phyloP scores from a whole-genome alignment of 2,113 vertebrate species.

The Neoarius graeffei region DNA sequence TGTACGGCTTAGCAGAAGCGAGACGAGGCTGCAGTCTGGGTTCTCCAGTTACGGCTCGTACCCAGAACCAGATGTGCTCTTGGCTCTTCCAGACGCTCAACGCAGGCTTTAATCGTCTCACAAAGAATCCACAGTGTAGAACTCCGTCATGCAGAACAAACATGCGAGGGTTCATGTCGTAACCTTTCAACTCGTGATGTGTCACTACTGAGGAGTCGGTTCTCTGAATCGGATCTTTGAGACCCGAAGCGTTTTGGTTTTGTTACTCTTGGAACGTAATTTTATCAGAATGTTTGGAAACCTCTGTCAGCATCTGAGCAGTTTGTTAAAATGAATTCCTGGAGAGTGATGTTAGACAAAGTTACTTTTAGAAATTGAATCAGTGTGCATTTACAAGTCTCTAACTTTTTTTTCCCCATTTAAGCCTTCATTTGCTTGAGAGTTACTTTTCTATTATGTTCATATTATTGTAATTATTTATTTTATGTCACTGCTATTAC shows the following conservation, averaged over 20 bases:
- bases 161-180: constrained; percentile 1
- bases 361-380: not conserved
- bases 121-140: not conserved
- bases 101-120: not conserved
- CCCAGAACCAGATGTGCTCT: constrained; percentile 37
- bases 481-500: not conserved
- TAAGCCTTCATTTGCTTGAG: too few relatives aligned
- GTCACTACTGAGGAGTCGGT: not conserved
- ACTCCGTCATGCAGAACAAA: not conserved
- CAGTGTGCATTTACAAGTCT: too few relatives aligned
- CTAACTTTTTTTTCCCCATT: not conserved
- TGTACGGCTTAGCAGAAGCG: constrained; percentile 15
- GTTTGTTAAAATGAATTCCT: too few relatives aligned
- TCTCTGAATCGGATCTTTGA: not conserved
- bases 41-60: constrained; percentile 6
- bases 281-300: not conserved
- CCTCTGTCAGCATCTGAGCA: not conserved
- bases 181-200: constrained; percentile 4
- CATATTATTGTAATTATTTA: not conserved
- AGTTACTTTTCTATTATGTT: too few relatives aligned
- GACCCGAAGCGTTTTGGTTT: not conserved
- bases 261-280: not conserved
- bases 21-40: constrained; percentile 11
- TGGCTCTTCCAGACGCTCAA: not conserved
- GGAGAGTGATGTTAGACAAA: too few relatives aligned